phyloP scores from a whole-genome alignment of 2,797 vertebrate species.

The Arrhamphus sclerolepis region DNA sequence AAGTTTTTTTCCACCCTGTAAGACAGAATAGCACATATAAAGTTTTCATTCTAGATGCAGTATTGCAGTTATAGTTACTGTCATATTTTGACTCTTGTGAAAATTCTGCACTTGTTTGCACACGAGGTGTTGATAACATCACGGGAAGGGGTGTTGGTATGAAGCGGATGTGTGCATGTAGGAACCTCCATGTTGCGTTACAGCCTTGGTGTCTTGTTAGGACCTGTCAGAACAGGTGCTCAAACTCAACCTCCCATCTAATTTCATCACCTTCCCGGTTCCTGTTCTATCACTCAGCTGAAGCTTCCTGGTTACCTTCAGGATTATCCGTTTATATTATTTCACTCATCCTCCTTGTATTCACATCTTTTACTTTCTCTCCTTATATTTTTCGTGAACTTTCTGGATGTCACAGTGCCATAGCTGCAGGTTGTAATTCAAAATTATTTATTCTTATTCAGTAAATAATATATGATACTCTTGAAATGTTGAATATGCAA shows the following conservation, averaged over 20 bases:
- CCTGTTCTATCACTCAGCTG: constrained; percentile 11
- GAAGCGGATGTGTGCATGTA: constrained; percentile 28
- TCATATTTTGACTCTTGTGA: constrained; percentile 8
- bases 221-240: constrained; percentile 62
- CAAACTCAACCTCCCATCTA: constrained; percentile 18
- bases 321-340: constrained; percentile 8
- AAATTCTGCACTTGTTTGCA: constrained; percentile 27
- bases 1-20: no score
- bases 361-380: background rate
- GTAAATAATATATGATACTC: no score
- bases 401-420: no score
- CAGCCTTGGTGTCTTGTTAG: constrained; percentile 51
- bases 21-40: background rate
- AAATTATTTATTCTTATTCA: no score
- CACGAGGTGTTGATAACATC: constrained; percentile 4
- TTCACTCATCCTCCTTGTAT: constrained; percentile 8
- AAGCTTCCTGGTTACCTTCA: constrained; percentile 13
- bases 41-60: background rate
- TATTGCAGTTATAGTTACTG: background rate
- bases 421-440: background rate
- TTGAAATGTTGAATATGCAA: no score
- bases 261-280: constrained; percentile 14
- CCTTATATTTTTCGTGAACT: constrained; percentile 2
- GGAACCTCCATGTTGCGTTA: constrained; percentile 36
- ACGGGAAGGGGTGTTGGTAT: constrained; percentile 14